Evolutionary conservation across 2,113 vertebrate genomes (phyloP).

Genomic region (Dolichallabes microphthalmus): DNA sequence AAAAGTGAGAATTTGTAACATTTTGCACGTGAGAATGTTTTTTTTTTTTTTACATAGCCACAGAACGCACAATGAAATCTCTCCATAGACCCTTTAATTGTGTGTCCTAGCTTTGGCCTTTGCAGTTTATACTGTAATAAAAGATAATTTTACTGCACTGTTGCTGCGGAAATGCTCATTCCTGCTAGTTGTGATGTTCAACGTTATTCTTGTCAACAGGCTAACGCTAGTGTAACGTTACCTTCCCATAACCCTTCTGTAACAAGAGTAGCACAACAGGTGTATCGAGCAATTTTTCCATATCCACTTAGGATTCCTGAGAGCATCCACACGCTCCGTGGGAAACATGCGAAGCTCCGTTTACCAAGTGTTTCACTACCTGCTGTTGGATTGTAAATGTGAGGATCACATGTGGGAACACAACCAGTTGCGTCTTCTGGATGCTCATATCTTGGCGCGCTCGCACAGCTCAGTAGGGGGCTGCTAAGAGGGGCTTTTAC

Average conservation of each 20-base stretch:
- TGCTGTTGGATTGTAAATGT: not conserved
- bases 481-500: not conserved
- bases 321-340: not conserved
- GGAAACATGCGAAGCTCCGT: not conserved
- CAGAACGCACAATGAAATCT: not conserved
- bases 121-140: not conserved
- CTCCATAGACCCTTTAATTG: not conserved
- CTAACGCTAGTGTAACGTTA: not conserved
- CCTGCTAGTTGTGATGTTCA: not conserved
- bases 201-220: not conserved
- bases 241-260: not conserved
- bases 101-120: not conserved
- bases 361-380: not conserved
- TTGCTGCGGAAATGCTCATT: not conserved
- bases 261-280: too few species aligned
- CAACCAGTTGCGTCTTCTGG: conserved; percentile 23
- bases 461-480: not conserved
- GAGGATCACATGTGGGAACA: not conserved
- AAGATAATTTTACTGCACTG: too few species aligned
- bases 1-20: too few species aligned
- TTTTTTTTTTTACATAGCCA: too few species aligned
- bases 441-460: conserved; percentile 9
- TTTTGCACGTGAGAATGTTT: too few species aligned
- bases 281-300: not conserved
- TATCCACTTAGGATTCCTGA: not conserved